Percentiles rank a stretch among this genome's conserved stretches.
Conservation (phyloP, 1,140 invertebrate species). For the Drosophila insularis region DNA sequence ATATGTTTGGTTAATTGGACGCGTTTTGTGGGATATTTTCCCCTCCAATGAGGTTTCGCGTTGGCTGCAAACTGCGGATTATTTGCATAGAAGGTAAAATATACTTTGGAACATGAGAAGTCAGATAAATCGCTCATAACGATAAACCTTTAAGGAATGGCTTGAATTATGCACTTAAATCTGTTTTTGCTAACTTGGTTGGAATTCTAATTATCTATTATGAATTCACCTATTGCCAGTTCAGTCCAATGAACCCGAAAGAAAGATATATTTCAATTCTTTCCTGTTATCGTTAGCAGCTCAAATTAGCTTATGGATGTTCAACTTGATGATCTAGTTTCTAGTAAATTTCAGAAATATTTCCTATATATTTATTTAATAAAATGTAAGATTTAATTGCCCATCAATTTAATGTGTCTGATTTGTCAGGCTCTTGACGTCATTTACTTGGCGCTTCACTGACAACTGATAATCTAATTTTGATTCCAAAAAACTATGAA, state of each 20-base stretch:
- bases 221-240: no score
- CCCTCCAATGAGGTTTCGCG: neutral
- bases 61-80: neutral
- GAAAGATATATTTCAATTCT: no score
- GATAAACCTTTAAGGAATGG: no score
- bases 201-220: no score
- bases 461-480: slow-evolving; percentile 40
- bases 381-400: neutral
- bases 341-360: neutral
- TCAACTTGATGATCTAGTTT: no score
- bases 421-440: slow-evolving; percentile 48
- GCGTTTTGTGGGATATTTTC: slow-evolving; percentile 16
- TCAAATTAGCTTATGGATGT: no score
- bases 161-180: no score
- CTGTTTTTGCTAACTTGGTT: no score
- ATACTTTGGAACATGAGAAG: neutral
- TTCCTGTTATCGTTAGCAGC: no score
- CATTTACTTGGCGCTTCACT: slow-evolving; percentile 27
- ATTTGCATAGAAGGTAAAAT: neutral
- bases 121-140: neutral
- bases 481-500: neutral
- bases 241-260: no score
- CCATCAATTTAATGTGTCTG: slow-evolving; percentile 33
- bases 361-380: neutral
- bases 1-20: slow-evolving; percentile 24